A percentile compares a stretch with the other conserved stretches of the same genome.
These are phyloP conservation scores for Nipponacmea schrenckii DNA, from an alignment of 2,888 invertebrate species.

Conservation along the genomic window DNA sequence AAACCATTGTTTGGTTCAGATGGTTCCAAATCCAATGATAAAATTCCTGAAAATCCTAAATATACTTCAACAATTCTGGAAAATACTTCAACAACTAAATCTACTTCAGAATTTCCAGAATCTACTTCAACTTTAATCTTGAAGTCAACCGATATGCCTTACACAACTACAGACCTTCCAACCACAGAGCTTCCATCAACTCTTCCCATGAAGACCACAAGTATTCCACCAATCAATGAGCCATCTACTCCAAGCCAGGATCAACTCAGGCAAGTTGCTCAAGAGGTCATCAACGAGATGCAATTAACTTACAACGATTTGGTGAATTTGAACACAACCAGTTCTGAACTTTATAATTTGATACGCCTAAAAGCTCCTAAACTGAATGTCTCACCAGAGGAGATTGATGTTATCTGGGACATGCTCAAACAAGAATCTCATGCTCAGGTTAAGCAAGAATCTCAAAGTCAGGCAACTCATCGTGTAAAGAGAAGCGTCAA, in stretches of 20 bases:
- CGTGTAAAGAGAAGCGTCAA: neutral
- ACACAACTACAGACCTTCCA: neutral
- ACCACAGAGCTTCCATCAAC: neutral
- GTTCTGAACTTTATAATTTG: neutral
- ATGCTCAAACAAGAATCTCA: neutral
- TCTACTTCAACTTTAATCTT: constrained; percentile 6
- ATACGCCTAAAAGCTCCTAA: neutral
- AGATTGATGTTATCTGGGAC: neutral
- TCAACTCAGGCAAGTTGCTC: neutral
- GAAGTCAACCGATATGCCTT: constrained; percentile 1
- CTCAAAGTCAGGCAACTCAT: neutral
- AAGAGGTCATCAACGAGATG: neutral
- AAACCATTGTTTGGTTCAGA: neutral
- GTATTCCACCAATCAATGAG: neutral
- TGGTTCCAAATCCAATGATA: neutral
- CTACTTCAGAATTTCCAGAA: neutral
- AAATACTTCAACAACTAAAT: neutral
- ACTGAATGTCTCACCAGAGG: neutral
- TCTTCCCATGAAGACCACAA: neutral
- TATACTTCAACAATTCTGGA: neutral
- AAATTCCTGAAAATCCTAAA: neutral
- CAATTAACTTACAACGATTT: neutral
- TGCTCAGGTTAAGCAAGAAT: neutral
- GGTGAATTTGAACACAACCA: neutral
- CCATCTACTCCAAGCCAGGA: neutral